Percentiles rank a stretch among this genome's conserved stretches.
Evolutionary conservation across 2,888 invertebrate genomes (phyloP).

Genomic region (Pharmacophagus antenor): DNA sequence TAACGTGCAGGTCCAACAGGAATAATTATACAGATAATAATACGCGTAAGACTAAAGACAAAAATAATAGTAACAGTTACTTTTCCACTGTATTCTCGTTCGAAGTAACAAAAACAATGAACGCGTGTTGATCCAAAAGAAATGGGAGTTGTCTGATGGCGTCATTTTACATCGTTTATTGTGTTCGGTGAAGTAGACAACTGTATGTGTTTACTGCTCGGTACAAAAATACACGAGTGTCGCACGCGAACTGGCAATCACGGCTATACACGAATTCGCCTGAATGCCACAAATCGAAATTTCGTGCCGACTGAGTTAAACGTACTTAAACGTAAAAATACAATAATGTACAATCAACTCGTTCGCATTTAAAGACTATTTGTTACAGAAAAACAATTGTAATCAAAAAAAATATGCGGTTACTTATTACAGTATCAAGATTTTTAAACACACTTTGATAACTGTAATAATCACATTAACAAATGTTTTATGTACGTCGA

Average conservation of each 20-base stretch:
- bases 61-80: not conserved
- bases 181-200: conserved; percentile 24
- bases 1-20: too few relatives aligned
- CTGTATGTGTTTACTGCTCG: conserved; percentile 42
- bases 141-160: conserved; percentile 24
- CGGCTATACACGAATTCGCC: conserved; percentile 52
- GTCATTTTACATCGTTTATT: conserved; percentile 26
- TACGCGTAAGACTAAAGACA: too few relatives aligned
- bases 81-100: not conserved
- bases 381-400: not conserved
- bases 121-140: not conserved
- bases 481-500: too few relatives aligned
- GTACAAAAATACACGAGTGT: conserved; percentile 54
- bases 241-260: conserved; percentile 73
- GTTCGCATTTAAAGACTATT: conserved; percentile 6
- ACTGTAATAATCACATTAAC: too few relatives aligned
- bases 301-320: conserved; percentile 41
- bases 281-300: conserved; percentile 69
- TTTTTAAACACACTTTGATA: too few relatives aligned
- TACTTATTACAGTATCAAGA: too few relatives aligned
- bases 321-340: conserved; percentile 38
- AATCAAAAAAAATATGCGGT: too few relatives aligned
- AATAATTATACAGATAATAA: too few relatives aligned
- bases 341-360: conserved; percentile 18
- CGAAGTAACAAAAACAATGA: conserved; percentile 6